phyloP scores from a whole-genome alignment of 2,113 vertebrate genomes.

The Oenanthe melanoleuca region DNA sequence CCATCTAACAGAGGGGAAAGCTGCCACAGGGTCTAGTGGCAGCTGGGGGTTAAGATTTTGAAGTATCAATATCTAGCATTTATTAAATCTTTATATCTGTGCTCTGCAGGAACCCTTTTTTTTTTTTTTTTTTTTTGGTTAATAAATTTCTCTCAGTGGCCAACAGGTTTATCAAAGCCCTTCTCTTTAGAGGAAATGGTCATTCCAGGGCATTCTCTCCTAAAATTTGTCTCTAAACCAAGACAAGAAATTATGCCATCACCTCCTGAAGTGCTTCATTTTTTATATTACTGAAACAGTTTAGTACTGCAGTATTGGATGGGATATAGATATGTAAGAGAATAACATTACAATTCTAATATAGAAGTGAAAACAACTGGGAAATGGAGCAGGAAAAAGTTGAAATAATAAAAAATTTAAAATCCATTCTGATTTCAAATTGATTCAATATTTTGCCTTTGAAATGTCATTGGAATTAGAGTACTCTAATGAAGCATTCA shows the following conservation, averaged over 20 bases:
- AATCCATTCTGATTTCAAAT: slow-evolving; percentile 58
- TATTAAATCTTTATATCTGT: not conserved
- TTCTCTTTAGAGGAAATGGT: not conserved
- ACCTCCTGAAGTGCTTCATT: slow-evolving; percentile 18
- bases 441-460: slow-evolving; percentile 60
- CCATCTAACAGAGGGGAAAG: not conserved
- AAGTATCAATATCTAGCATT: not conserved
- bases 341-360: slow-evolving; percentile 57
- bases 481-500: slow-evolving; percentile 30
- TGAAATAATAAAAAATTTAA: slow-evolving; percentile 59
- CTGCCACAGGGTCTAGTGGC: fast-evolving
- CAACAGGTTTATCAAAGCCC: fast-evolving
- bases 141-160: not conserved
- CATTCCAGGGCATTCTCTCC: not conserved
- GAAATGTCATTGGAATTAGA: slow-evolving; percentile 50
- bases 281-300: not conserved
- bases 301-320: not conserved
- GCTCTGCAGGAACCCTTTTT: not conserved
- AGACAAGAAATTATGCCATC: not conserved
- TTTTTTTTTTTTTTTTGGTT: not conserved
- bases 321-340: not conserved
- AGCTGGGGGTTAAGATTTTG: not conserved
- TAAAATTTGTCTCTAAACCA: not conserved
- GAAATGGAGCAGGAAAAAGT: slow-evolving; percentile 40
- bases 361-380: slow-evolving; percentile 50